phyloP scores from a whole-genome alignment of 2,888 invertebrate genomes.

The Heteromyza rotundicornis region DNA sequence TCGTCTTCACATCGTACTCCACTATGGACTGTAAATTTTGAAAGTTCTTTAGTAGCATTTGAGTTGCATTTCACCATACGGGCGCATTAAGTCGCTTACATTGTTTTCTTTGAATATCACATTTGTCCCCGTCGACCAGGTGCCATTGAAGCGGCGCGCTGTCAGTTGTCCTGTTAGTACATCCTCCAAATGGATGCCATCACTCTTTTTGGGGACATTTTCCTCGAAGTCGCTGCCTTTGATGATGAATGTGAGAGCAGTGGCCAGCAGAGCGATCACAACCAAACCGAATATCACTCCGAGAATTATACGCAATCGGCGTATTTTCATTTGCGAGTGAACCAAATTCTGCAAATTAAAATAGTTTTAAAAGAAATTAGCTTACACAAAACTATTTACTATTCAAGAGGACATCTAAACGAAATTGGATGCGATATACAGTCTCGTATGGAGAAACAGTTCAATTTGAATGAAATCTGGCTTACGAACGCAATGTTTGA shows the following conservation, averaged over 20 bases:
- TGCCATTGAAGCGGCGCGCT: constrained; percentile 76
- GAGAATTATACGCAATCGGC: constrained; percentile 66
- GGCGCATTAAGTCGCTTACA: constrained; percentile 38
- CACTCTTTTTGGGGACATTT: constrained; percentile 23
- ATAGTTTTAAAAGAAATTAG: no score
- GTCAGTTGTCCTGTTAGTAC: constrained; percentile 73
- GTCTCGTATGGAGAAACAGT: no score
- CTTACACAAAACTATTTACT: no score
- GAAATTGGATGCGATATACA: no score
- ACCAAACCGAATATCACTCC: constrained; percentile 67
- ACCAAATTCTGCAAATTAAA: constrained; percentile 75
- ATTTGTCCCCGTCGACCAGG: constrained; percentile 77
- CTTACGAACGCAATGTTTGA: no score
- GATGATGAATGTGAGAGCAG: constrained; percentile 68
- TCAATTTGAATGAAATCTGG: no score
- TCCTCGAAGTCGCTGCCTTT: constrained; percentile 46
- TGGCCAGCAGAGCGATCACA: constrained; percentile 67
- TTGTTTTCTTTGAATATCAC: constrained; percentile 68
- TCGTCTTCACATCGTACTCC: constrained; percentile 47
- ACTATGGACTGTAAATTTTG: constrained; percentile 45
- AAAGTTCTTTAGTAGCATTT: constrained; percentile 32
- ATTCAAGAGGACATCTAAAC: no score
- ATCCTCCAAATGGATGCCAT: constrained; percentile 71
- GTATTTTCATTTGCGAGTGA: constrained; percentile 65
- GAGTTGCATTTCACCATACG: constrained; percentile 9